A percentile compares a stretch with the other conserved stretches of the same genome.
Evolutionary conservation across 2,888 invertebrate genomes (phyloP).

Genomic region (Copidosoma aretas): DNA sequence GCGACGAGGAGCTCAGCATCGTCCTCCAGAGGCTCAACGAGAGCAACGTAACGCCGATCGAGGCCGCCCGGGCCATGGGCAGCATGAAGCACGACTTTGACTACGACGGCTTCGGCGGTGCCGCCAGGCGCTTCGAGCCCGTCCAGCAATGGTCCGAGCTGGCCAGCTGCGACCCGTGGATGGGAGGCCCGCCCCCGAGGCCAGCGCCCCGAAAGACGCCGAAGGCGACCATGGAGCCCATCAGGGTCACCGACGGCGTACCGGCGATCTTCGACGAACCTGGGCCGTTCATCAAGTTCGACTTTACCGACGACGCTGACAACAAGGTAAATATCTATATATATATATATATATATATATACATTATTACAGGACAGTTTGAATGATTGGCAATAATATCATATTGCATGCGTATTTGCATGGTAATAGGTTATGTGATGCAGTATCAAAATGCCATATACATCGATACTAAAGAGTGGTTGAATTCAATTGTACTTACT

Average conservation of each 20-base stretch:
- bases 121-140: constrained; percentile 44
- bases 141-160: constrained; percentile 57
- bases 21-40: constrained; percentile 72
- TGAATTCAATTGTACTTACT: too few species aligned
- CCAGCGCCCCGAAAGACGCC: constrained; percentile 33
- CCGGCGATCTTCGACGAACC: constrained; percentile 14
- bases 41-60: constrained; percentile 67
- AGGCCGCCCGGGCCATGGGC: constrained; percentile 47
- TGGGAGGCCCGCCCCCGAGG: constrained; percentile 53
- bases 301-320: constrained; percentile 26
- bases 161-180: constrained; percentile 54
- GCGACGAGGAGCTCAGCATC: constrained; percentile 72
- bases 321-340: neutral
- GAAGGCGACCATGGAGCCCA: constrained; percentile 21
- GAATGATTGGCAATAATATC: too few species aligned
- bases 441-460: too few species aligned
- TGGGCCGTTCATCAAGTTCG: constrained; percentile 36
- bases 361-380: neutral
- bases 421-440: too few species aligned
- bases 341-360: too few species aligned
- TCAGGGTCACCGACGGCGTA: neutral
- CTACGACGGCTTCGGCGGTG: constrained; percentile 40
- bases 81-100: constrained; percentile 49
- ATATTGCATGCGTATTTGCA: too few species aligned
- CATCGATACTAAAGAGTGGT: too few species aligned